These are phyloP conservation scores for Diachrysia chrysitis DNA, from an alignment of 2,888 invertebrate species.

Conservation along the genomic window DNA sequence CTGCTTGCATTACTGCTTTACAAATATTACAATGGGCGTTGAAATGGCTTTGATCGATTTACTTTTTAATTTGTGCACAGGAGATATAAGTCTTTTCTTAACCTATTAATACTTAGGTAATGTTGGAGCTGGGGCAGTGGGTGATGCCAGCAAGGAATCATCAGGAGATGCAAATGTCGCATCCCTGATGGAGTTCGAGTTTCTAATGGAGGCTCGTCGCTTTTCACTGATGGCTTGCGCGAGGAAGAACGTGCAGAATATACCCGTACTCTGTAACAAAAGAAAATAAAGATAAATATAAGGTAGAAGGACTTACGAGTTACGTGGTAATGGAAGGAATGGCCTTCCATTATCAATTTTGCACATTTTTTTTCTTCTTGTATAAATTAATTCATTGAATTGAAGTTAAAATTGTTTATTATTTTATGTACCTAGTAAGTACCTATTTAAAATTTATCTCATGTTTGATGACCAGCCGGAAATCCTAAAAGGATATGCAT, in stretches of 20 bases:
- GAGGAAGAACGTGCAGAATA: slow-evolving; percentile 88
- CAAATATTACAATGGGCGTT: background rate
- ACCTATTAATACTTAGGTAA: slow-evolving; percentile 81
- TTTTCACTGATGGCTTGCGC: slow-evolving; percentile 84
- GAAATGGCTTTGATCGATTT: background rate
- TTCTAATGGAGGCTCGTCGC: slow-evolving; percentile 84
- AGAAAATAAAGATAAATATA: slow-evolving; percentile 7
- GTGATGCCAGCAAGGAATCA: slow-evolving; percentile 77
- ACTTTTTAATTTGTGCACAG: background rate
- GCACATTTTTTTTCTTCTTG: no score
- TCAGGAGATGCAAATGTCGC: slow-evolving; percentile 78
- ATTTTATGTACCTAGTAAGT: background rate
- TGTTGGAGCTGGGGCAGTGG: slow-evolving; percentile 80
- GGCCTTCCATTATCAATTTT: no score
- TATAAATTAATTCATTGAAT: no score
- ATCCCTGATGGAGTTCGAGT: slow-evolving; percentile 76
- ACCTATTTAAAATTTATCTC: background rate
- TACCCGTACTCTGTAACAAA: slow-evolving; percentile 84
- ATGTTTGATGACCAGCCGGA: background rate
- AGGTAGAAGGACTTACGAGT: no score
- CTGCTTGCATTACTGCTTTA: background rate
- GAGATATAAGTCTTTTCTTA: slow-evolving; percentile 9
- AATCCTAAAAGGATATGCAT: background rate
- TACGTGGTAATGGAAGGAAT: no score
- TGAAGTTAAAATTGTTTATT: background rate